Percentiles rank a stretch among this genome's conserved stretches.
These are phyloP conservation scores for Crotalus viridis DNA, from an alignment of 2,113 vertebrate genomes.

Conservation along the genomic window DNA sequence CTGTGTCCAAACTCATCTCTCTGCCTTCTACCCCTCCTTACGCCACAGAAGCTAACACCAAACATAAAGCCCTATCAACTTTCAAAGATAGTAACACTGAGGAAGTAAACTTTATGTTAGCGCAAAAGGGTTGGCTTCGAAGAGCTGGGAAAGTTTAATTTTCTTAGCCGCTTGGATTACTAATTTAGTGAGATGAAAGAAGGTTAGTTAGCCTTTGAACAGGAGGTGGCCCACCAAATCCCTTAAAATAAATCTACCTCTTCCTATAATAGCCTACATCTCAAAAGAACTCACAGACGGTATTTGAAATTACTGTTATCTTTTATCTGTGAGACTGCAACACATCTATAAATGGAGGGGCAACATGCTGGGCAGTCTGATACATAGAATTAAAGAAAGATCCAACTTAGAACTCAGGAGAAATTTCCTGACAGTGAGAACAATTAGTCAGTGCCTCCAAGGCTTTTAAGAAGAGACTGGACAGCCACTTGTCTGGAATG, in stretches of 20 bases:
- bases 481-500: no score
- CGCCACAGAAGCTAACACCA: background rate
- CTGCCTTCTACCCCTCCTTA: background rate
- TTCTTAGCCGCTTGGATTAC: background rate
- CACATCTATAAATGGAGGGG: background rate
- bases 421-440: no score
- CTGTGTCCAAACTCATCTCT: background rate
- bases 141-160: background rate
- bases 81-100: background rate
- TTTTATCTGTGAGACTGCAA: background rate
- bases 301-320: background rate
- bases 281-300: background rate
- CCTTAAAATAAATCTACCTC: background rate
- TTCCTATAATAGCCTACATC: background rate
- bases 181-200: background rate
- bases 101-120: slow-evolving; percentile 1
- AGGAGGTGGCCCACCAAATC: no score
- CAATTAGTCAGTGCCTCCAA: no score
- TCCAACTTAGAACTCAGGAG: no score
- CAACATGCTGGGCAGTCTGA: background rate
- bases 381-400: background rate
- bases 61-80: no score
- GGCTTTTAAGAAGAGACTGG: no score
- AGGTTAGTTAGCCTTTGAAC: background rate
- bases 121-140: background rate